Evolutionary conservation across 2,113 vertebrate species (phyloP), one percentile per base, ranked within the genome.

Genomic region (Okapia johnstoni): DNA sequence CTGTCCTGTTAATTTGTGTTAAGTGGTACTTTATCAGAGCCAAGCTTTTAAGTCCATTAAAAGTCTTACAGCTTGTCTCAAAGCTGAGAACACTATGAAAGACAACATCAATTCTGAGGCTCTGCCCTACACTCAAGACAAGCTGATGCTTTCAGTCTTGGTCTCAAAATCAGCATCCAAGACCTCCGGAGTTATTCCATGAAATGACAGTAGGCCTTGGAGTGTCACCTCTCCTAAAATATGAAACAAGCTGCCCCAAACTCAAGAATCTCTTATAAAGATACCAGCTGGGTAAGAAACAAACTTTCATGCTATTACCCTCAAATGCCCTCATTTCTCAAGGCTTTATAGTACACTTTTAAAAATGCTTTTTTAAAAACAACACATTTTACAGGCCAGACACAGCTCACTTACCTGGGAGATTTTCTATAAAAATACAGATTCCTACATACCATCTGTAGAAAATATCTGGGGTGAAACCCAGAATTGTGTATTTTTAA

Each of bases 21-120:
- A 98, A 98, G 97, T 98, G 97, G 95, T 96, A 88, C 96, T 97
- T 98, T 97, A 96, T 97, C 94, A 93, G 88, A 97, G 93, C 90
- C 94, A 96, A 96, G 97, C 97, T 98, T 98, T 98, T 97, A 98
- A 98, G 98, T 97, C 97, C 96, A 97, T 98, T 98, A 98, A 97
- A 96, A 98, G 55, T 94, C 93, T 97, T 95, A 95, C 58, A 92
- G 80, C 95, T 96, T 91, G 73, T 97, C 95, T 98, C 81, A 58
- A 87, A 96, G 73, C 90, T 81, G 76, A 52, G 66, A 96, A 97
- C 58, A 57, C 46, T 90, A 57, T 98, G 97, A 97, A 93, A 97
- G 96, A 98, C 85, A 95, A 85, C 88, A 97, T 98, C 90, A 97
- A 95, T 98, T 70, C 90, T 46, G 30, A 60, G 36, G 23, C 58